A percentile compares a stretch with the other conserved stretches of the same genome.
Evolutionary conservation across 2,888 invertebrate genomes (phyloP).

Genomic region (Hirtodrosophila alboralis): DNA sequence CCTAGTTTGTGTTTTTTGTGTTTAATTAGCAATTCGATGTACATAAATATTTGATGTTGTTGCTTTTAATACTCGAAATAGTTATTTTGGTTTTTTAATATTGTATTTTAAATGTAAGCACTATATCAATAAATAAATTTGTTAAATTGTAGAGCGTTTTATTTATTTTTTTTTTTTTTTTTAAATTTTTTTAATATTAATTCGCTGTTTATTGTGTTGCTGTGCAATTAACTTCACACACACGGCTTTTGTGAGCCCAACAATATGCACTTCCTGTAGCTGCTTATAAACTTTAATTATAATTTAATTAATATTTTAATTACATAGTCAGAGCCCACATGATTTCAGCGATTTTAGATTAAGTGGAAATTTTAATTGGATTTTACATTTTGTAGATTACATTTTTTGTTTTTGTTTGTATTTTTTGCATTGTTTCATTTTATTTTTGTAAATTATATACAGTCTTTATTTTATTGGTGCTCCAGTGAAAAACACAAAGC

Average conservation of each 20-base stretch:
- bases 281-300: slow-evolving; percentile 63
- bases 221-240: slow-evolving; percentile 59
- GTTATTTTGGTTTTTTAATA: slow-evolving; percentile 6
- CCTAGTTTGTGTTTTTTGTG: slow-evolving; percentile 50
- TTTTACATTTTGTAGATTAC: too few species aligned
- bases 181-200: slow-evolving; percentile 1
- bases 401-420: background rate
- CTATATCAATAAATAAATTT: slow-evolving; percentile 30
- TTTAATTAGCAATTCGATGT: slow-evolving; percentile 63
- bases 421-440: background rate
- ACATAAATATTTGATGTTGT: slow-evolving; percentile 47
- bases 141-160: slow-evolving; percentile 28
- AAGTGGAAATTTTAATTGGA: slow-evolving; percentile 62
- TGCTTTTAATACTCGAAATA: slow-evolving; percentile 21
- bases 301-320: slow-evolving; percentile 75
- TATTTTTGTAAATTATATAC: slow-evolving; percentile 1
- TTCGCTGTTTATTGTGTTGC: slow-evolving; percentile 2
- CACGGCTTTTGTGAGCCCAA: slow-evolving; percentile 31
- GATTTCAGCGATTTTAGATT: slow-evolving; percentile 49
- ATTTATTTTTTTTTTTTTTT: slow-evolving; percentile 20
- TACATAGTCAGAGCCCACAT: slow-evolving; percentile 38
- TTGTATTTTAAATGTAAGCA: slow-evolving; percentile 8
- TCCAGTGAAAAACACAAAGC: background rate
- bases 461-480: slow-evolving; percentile 1
- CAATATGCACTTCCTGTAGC: slow-evolving; percentile 48